These are phyloP conservation scores for Dorcus parallelipipedus DNA, from an alignment of 2,888 invertebrate species.

Conservation along the genomic window DNA sequence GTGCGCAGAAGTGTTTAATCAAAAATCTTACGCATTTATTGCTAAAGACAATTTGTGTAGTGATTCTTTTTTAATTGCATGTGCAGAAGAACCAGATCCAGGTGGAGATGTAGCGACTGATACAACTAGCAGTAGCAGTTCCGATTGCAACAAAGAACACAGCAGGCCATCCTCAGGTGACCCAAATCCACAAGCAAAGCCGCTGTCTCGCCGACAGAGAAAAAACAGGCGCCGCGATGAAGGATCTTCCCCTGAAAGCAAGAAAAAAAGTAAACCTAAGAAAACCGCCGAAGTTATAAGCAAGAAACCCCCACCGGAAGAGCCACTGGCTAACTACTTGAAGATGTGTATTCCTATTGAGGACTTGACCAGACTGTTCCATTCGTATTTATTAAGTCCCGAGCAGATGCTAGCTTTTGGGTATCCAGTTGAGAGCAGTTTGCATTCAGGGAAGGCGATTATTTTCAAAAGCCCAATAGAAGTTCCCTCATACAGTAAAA, in stretches of 20 bases:
- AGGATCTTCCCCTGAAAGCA: slow-evolving; percentile 32
- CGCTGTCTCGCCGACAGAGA: slow-evolving; percentile 54
- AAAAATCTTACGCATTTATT: no score
- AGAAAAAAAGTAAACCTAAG: slow-evolving; percentile 30
- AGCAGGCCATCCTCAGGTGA: slow-evolving; percentile 49
- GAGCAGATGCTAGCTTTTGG: slow-evolving; percentile 65
- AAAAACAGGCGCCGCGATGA: slow-evolving; percentile 50
- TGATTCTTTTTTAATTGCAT: slow-evolving; percentile 28
- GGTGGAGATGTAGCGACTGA: slow-evolving; percentile 33
- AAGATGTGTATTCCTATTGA: slow-evolving; percentile 52
- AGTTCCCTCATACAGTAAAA: slow-evolving; percentile 16
- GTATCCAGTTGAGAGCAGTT: slow-evolving; percentile 66
- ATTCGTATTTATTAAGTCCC: slow-evolving; percentile 59
- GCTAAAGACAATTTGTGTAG: neutral
- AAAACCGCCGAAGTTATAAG: neutral
- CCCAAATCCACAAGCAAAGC: slow-evolving; percentile 48
- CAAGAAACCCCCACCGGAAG: neutral
- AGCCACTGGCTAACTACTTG: slow-evolving; percentile 48
- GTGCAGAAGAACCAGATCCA: slow-evolving; percentile 49
- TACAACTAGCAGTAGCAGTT: slow-evolving; percentile 34
- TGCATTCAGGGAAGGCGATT: slow-evolving; percentile 60
- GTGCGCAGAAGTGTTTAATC: no score
- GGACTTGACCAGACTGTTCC: slow-evolving; percentile 57
- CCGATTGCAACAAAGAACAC: slow-evolving; percentile 37
- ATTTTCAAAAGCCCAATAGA: slow-evolving; percentile 53